phyloP scores from a whole-genome alignment of 1,140 invertebrate species.

The roundworm (Caenorhabditis elegans) region WBcel235 BX284603.4:12881501-12882000 shows the following conservation, averaged over 20 bases:
- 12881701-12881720: slow-evolving; percentile 36
- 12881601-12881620: slow-evolving; percentile 32
- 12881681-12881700: not conserved
- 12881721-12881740: slow-evolving; percentile 37
- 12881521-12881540: slow-evolving; percentile 47
- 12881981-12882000: too few species aligned
- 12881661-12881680: not conserved
- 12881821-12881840: too few species aligned
- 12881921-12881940: too few species aligned
- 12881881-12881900: too few species aligned
- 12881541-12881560: slow-evolving; percentile 48
- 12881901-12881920: too few species aligned
- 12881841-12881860: too few species aligned
- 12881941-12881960: too few species aligned
- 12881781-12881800: not conserved
- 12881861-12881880: too few species aligned
- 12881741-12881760: slow-evolving; percentile 16
- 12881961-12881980: too few species aligned
- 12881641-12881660: slow-evolving; percentile 27
- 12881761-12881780: not conserved
- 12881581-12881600: slow-evolving; percentile 6
- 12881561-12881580: slow-evolving; percentile 12
- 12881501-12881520: slow-evolving; percentile 37
- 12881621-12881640: slow-evolving; percentile 7
- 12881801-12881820: too few species aligned